Percentiles rank a stretch among this genome's conserved stretches.
Conservation (phyloP, 2,113 vertebrate genomes). For the Ceyx cyanopectus region DNA sequence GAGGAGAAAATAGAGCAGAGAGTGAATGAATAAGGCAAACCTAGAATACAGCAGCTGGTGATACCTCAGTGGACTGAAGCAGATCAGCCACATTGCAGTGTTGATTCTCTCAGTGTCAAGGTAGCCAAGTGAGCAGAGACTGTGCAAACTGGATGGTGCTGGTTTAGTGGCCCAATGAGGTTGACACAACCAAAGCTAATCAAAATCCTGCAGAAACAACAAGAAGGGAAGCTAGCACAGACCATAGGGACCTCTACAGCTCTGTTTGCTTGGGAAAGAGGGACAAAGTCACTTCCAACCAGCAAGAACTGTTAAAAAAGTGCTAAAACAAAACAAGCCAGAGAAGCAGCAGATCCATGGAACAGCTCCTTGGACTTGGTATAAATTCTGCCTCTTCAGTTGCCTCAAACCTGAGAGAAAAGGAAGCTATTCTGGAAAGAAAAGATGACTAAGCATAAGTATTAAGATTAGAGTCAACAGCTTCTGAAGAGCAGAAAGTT, state of each 20-base stretch:
- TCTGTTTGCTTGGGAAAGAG: not conserved
- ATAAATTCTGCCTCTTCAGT: not conserved
- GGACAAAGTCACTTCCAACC: not conserved
- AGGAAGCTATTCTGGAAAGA: not conserved
- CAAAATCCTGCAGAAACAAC: constrained; percentile 9
- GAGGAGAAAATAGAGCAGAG: not conserved
- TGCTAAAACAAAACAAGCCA: not conserved
- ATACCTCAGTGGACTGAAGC: not conserved
- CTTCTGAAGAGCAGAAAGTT: not conserved
- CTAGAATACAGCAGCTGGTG: not conserved
- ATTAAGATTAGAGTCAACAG: not conserved
- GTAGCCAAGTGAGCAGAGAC: not conserved
- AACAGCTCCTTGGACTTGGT: not conserved
- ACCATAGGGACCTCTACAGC: not conserved
- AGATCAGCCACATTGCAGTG: not conserved
- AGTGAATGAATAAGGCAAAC: not conserved
- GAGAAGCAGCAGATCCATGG: not conserved
- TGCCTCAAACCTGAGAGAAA: not conserved
- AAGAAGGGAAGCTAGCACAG: not conserved
- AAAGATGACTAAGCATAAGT: not conserved
- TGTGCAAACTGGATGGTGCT: not conserved
- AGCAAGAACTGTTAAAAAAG: not conserved
- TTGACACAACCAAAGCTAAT: not conserved
- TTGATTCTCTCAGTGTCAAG: not conserved
- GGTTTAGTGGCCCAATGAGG: not conserved